Evolutionary conservation across 2,888 invertebrate species (phyloP).

Genomic region (Stramonita haemastoma): DNA sequence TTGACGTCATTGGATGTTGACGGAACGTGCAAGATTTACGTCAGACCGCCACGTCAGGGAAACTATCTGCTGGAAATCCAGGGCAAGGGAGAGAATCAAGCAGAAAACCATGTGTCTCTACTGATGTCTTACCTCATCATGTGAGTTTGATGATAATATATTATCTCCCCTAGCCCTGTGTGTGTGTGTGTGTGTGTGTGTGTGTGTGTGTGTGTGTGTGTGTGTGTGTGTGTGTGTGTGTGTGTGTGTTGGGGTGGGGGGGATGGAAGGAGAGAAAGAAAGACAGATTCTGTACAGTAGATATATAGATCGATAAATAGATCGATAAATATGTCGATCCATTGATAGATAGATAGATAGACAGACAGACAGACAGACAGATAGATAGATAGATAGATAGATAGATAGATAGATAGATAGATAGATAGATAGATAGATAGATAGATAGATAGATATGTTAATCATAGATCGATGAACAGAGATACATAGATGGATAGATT

Average conservation of each 20-base stretch:
- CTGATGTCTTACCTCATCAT: conserved; percentile 25
- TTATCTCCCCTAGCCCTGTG: neutral
- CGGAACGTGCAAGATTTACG: conserved; percentile 31
- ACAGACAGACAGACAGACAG: too few species aligned
- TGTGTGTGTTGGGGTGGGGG: neutral
- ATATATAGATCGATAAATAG: too few species aligned
- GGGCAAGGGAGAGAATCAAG: neutral
- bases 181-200: neutral
- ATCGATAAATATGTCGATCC: too few species aligned
- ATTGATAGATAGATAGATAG: too few species aligned
- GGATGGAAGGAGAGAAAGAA: too few species aligned
- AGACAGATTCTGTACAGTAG: too few species aligned
- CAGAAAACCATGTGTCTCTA: neutral
- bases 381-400: too few species aligned
- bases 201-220: neutral
- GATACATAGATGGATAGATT: too few species aligned
- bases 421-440: too few species aligned
- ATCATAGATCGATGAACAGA: too few species aligned
- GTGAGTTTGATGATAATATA: neutral
- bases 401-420: too few species aligned
- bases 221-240: neutral
- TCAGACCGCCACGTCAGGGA: conserved; percentile 27
- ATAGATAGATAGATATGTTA: too few species aligned
- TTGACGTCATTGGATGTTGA: conserved; percentile 11
- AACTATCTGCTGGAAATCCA: conserved; percentile 3